A percentile compares a stretch with the other conserved stretches of the same genome.
Conservation (phyloP, 2,113 vertebrate species). For the Corythornis madagascariensis region DNA sequence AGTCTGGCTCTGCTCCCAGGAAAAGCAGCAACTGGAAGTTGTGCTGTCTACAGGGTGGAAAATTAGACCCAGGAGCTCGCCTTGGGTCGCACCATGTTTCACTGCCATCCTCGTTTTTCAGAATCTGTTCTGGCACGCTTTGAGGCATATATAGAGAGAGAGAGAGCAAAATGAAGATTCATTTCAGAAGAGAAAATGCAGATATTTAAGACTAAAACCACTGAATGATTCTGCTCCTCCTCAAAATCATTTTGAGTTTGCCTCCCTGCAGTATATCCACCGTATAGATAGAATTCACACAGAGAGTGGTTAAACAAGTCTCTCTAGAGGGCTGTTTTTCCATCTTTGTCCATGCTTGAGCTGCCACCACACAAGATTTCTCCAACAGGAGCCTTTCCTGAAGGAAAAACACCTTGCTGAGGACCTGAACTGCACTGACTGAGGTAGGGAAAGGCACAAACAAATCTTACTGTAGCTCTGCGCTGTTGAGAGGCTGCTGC, state of each 20-base stretch:
- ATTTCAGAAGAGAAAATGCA: background rate
- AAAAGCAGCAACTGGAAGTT: slow-evolving; percentile 13
- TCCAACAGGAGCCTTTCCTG: background rate
- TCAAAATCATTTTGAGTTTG: background rate
- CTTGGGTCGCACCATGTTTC: slow-evolving; percentile 11
- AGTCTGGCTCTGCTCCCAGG: slow-evolving; percentile 59
- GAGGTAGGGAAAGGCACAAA: background rate
- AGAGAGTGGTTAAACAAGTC: background rate
- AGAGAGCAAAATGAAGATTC: background rate
- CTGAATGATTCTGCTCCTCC: background rate
- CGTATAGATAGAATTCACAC: fast-evolving
- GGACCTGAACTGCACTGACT: fast-evolving
- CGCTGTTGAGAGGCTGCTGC: background rate
- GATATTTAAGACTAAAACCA: background rate
- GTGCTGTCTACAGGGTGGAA: slow-evolving; percentile 38
- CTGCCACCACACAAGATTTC: fast-evolving
- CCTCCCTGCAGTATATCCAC: background rate
- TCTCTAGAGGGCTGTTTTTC: background rate
- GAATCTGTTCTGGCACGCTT: background rate
- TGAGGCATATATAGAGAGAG: background rate
- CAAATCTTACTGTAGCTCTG: background rate
- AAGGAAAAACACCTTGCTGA: fast-evolving
- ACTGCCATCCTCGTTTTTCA: background rate
- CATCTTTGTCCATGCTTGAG: background rate
- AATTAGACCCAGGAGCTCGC: slow-evolving; percentile 52